These are phyloP conservation scores for Dasypogon diadema DNA, from an alignment of 2,888 invertebrate genomes.

Conservation along the genomic window DNA sequence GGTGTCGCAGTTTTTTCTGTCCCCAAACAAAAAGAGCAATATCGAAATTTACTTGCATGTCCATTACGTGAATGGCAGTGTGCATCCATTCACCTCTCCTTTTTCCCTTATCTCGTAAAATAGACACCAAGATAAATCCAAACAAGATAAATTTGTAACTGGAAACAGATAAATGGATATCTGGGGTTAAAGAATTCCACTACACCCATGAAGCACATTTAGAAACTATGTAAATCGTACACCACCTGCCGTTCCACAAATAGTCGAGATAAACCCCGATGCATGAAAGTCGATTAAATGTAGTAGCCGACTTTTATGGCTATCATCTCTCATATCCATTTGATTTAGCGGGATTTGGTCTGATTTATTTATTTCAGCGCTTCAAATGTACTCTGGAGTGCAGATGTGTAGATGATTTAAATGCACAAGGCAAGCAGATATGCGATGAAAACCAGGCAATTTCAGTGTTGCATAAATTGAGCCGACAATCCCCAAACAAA, in stretches of 20 bases:
- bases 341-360: slow-evolving; percentile 28
- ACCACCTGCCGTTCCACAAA: slow-evolving; percentile 32
- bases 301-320: slow-evolving; percentile 42
- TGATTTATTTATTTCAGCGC: slow-evolving; percentile 18
- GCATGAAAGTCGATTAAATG: slow-evolving; percentile 35
- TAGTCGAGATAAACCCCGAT: neutral
- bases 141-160: slow-evolving; percentile 21
- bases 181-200: slow-evolving; percentile 10
- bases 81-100: neutral
- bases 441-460: neutral
- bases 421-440: neutral
- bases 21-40: neutral
- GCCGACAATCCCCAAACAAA: neutral
- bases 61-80: neutral
- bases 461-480: slow-evolving; percentile 19
- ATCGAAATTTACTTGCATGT: neutral
- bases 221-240: neutral
- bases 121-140: neutral
- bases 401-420: neutral
- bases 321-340: slow-evolving; percentile 41
- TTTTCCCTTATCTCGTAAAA: neutral
- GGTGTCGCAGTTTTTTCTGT: neutral
- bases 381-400: neutral
- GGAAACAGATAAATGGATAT: slow-evolving; percentile 22
- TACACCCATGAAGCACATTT: neutral